Percentiles rank a stretch among this genome's conserved stretches.
These are phyloP conservation scores for Melinaea marsaeus DNA, from an alignment of 2,888 invertebrate species.

Conservation along the genomic window DNA sequence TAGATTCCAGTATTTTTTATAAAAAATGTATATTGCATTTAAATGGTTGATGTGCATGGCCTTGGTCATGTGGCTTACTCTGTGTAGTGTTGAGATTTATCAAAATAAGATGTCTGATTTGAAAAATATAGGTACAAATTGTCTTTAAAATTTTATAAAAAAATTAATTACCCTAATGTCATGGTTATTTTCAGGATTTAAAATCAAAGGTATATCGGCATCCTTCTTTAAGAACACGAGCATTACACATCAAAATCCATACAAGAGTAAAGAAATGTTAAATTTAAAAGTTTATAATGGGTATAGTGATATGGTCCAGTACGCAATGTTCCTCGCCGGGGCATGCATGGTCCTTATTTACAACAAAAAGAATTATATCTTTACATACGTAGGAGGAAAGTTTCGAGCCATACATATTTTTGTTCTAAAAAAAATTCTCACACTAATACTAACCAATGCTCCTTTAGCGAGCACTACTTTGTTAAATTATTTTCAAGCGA, in stretches of 20 bases:
- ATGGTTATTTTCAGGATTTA: constrained; percentile 17
- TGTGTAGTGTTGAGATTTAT: constrained; percentile 49
- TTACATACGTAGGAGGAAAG: constrained; percentile 38
- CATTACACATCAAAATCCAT: constrained; percentile 6
- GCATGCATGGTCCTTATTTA: constrained; percentile 48
- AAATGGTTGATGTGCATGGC: constrained; percentile 61
- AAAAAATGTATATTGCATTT: constrained; percentile 65
- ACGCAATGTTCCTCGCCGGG: constrained; percentile 52
- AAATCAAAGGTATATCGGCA: constrained; percentile 6
- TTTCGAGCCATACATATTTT: constrained; percentile 35
- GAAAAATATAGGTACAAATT: neutral
- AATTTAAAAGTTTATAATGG: constrained; percentile 5
- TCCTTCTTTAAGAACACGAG: constrained; percentile 14
- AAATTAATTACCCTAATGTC: neutral
- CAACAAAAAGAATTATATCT: constrained; percentile 48
- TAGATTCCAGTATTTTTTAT: constrained; percentile 21
- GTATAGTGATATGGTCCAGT: constrained; percentile 36
- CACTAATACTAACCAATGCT: neutral
- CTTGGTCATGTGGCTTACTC: constrained; percentile 56
- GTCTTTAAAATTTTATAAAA: neutral
- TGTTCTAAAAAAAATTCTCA: neutral
- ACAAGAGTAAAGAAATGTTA: constrained; percentile 9
- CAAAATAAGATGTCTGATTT: constrained; percentile 23
- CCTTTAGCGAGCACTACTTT: neutral
- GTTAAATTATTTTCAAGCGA: neutral